Base-by-base conservation (phyloP, 1,140 invertebrate species). In the Drosophila lacertosa region DNA sequence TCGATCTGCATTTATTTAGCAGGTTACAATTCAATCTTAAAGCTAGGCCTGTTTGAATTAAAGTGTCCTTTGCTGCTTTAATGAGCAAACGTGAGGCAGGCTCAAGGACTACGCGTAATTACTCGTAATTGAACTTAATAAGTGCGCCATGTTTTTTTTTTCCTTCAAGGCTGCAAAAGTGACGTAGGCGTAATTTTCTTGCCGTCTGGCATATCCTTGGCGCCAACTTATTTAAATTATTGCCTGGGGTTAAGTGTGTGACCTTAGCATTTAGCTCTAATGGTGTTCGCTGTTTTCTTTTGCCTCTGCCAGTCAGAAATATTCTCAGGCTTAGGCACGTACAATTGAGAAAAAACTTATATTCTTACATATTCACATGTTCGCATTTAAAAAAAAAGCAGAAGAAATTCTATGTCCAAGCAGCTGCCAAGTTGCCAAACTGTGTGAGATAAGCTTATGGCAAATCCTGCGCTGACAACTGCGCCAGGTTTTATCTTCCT, bases 191-290 rank as follows among this genome's bases (percentile, higher is more conserved):
- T 6, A n/a, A n/a, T 53, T 44, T 29, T 29, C 13, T 22, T 1
- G 24, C 39, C 44, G 48, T 55, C 77, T 66, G 33, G 37, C 32
- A 13, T 66, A 20, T 64, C 44, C 44, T 58, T 70, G 63, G 57
- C 29, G 55, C 40, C 54, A 44, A 74, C 22, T 64, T 70, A 59
- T 63, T 74, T 71, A 64, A 86, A 70, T 77, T 70, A 65, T 86
- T 67, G 72, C 50, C 62, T 29, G 54, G 47, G 65, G 62, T 64
- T 51, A 40, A 64, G 40, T 50, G 45, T 54, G 55, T 70, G 73
- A 77, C 76, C 68, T 55, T 54, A 35, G 47, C 42, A 62, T 69
- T 67, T 68, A 70, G 58, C 37, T 66, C 62, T 71, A 65, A 67
- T 70, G 63, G 65, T 76, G 57, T 45, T 44, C 35, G n/a, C n/a